Percentiles rank a stretch among this genome's conserved stretches.
Evolutionary conservation across 2,113 vertebrate species (phyloP).

Genomic region (human (Homo sapiens)): GRCh38 chr2:65422501-65423000

Average conservation of each 20-base stretch:
- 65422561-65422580: not conserved
- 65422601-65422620: not conserved
- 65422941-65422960: conserved; percentile 1
- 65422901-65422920: not conserved
- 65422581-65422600: not conserved
- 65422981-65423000: conserved; percentile 38
- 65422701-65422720: not conserved
- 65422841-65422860: not conserved
- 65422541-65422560: not conserved
- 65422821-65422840: not conserved
- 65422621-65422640: not conserved
- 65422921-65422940: not conserved
- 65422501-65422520: not conserved
- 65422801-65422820: not conserved
- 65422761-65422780: not conserved
- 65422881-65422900: not conserved
- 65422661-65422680: not conserved
- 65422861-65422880: not conserved
- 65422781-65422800: not conserved
- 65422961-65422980: conserved; percentile 24
- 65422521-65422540: not conserved
- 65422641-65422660: not conserved
- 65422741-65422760: not conserved
- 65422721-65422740: not conserved
- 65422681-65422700: not conserved